Evolutionary conservation across 2,113 vertebrate species (phyloP).

Genomic region (Myrmecophaga tridactyla): DNA sequence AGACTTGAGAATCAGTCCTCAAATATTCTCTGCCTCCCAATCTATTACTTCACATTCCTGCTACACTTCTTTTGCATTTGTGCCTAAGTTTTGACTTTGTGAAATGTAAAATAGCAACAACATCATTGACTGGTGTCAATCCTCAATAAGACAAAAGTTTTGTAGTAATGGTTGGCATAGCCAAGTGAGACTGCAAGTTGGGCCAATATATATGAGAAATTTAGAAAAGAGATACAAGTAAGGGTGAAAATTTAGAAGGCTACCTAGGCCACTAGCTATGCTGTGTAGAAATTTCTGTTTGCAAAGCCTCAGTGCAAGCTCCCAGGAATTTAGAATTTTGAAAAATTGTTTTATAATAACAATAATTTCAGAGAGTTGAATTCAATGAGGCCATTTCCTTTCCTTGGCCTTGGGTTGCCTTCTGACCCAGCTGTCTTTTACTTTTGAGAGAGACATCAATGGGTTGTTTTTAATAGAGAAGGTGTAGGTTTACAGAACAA

Average conservation of each 20-base stretch:
- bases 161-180: background rate
- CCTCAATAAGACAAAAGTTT: background rate
- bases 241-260: background rate
- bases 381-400: background rate
- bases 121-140: background rate
- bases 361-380: background rate
- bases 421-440: background rate
- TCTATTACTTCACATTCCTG: background rate
- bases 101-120: background rate
- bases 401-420: background rate
- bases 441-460: no score
- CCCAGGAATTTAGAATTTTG: background rate
- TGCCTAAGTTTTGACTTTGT: background rate
- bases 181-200: background rate
- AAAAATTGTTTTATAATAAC: background rate
- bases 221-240: background rate
- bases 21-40: background rate
- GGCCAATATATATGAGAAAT: background rate
- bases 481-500: no score
- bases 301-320: background rate
- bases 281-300: background rate
- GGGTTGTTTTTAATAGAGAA: no score
- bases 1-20: background rate
- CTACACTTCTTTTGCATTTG: background rate
- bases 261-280: accelerated